Percentiles rank a stretch among this genome's conserved stretches.
These are phyloP conservation scores for Cataglyphis cursor DNA, from an alignment of 2,888 invertebrate species.

Conservation along the genomic window DNA sequence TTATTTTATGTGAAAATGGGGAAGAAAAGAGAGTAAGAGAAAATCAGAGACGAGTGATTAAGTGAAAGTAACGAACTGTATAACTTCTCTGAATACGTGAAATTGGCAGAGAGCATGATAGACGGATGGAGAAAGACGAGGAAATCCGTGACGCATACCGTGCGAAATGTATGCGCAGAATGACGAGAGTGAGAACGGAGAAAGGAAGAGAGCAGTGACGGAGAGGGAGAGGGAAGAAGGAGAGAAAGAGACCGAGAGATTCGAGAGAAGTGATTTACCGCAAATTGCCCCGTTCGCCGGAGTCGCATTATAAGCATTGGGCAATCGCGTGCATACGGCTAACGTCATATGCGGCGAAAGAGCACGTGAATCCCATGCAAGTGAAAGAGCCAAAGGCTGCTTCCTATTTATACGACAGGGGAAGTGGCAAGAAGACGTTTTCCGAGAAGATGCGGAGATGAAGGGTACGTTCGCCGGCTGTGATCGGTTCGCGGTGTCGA, in stretches of 20 bases:
- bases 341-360: conserved; percentile 80
- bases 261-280: conserved; percentile 80
- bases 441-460: neutral
- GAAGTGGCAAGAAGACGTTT: neutral
- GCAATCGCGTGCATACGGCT: conserved; percentile 80
- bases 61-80: conserved; percentile 43
- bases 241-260: conserved; percentile 24
- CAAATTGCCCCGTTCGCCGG: conserved; percentile 80
- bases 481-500: conserved; percentile 13
- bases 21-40: conserved; percentile 28
- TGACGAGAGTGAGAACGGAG: conserved; percentile 37
- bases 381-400: conserved; percentile 49
- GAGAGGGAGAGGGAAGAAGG: neutral
- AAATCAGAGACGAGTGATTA: conserved; percentile 20
- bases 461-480: neutral
- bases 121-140: conserved; percentile 33
- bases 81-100: conserved; percentile 34
- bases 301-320: conserved; percentile 80
- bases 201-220: conserved; percentile 24
- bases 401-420: conserved; percentile 47
- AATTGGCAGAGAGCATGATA: conserved; percentile 30
- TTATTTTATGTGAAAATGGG: conserved; percentile 7
- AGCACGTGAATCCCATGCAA: conserved; percentile 79
- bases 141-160: conserved; percentile 12
- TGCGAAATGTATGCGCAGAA: conserved; percentile 33